A percentile compares a stretch with the other conserved stretches of the same genome.
Evolutionary conservation across 2,888 invertebrate genomes (phyloP).

Genomic region (Notodonta ziczac): DNA sequence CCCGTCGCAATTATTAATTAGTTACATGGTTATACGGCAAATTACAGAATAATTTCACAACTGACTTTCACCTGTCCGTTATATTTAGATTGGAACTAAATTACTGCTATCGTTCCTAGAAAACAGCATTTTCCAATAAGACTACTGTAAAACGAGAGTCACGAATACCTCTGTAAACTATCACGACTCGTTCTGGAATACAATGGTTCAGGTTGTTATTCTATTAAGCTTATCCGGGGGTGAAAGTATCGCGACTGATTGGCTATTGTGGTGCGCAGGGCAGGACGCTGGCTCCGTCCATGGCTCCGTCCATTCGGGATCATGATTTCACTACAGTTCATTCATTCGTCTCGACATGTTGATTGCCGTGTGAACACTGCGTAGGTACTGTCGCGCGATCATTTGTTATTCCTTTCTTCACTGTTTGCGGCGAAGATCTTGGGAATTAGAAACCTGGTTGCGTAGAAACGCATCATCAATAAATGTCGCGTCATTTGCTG

Average conservation of each 20-base stretch:
- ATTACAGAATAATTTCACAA: constrained; percentile 54
- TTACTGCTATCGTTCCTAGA: constrained; percentile 67
- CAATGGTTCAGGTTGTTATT: constrained; percentile 74
- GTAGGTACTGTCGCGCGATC: constrained; percentile 45
- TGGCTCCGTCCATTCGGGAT: constrained; percentile 63
- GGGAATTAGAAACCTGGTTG: constrained; percentile 62
- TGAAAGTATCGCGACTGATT: constrained; percentile 78
- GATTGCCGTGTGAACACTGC: constrained; percentile 75
- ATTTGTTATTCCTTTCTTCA: constrained; percentile 71
- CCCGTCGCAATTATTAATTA: constrained; percentile 36
- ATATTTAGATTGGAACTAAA: constrained; percentile 65
- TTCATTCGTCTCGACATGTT: constrained; percentile 68
- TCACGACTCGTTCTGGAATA: constrained; percentile 74
- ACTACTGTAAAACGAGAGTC: constrained; percentile 76
- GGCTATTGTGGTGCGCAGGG: constrained; percentile 63
- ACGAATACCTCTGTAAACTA: constrained; percentile 77
- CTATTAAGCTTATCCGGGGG: constrained; percentile 73
- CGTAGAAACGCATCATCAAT: constrained; percentile 57
- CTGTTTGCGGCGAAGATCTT: constrained; percentile 55
- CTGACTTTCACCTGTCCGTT: constrained; percentile 74
- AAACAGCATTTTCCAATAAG: constrained; percentile 74
- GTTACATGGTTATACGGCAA: constrained; percentile 39
- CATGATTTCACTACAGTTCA: constrained; percentile 67
- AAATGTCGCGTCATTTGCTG: constrained; percentile 38
- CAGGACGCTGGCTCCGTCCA: constrained; percentile 56